Conservation (phyloP, 2,797 vertebrate genomes). For the Hapalemur alaotrensis region DNA sequence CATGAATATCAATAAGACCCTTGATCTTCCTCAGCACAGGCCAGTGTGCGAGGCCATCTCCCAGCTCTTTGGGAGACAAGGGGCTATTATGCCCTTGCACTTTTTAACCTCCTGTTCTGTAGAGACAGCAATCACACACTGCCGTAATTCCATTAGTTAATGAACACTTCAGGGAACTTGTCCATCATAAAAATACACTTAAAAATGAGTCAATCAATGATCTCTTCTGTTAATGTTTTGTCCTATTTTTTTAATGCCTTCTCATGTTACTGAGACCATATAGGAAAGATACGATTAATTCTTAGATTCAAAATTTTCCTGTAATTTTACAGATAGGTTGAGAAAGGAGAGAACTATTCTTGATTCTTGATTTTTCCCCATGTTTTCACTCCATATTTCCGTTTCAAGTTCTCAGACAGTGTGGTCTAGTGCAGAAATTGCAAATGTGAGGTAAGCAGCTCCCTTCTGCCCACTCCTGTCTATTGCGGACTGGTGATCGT, state of each 20-base stretch:
- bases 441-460: not conserved
- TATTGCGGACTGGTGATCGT: not conserved
- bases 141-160: slow-evolving; percentile 83
- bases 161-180: slow-evolving; percentile 79
- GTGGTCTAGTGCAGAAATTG: not conserved
- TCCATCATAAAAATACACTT: slow-evolving; percentile 73
- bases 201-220: slow-evolving; percentile 80
- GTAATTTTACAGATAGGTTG: not conserved
- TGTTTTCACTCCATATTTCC: not conserved
- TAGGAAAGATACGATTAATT: not conserved
- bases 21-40: slow-evolving; percentile 39
- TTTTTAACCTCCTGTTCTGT: slow-evolving; percentile 73
- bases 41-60: not conserved
- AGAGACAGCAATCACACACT: slow-evolving; percentile 54
- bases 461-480: not conserved
- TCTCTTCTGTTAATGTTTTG: slow-evolving; percentile 71
- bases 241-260: slow-evolving; percentile 29
- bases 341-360: not conserved
- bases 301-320: not conserved
- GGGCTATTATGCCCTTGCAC: slow-evolving; percentile 54
- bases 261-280: slow-evolving; percentile 64
- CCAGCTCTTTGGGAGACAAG: slow-evolving; percentile 30
- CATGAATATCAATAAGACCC: slow-evolving; percentile 59
- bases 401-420: not conserved
- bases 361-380: not conserved